Base-by-base conservation (phyloP, 2,888 invertebrate species). In the Himalopsyche tibetana region DNA sequence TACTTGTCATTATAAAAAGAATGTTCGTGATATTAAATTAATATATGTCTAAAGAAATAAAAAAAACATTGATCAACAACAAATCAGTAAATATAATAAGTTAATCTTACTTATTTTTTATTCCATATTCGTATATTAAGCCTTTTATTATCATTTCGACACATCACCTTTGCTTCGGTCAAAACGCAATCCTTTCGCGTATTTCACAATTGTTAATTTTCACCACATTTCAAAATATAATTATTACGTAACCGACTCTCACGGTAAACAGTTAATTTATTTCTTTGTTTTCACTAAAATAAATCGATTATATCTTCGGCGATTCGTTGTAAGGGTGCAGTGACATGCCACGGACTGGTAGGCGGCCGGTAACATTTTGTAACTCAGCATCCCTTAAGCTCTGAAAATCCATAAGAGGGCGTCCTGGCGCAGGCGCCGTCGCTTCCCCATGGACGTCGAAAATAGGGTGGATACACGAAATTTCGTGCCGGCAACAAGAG, bases 321-420 rank as follows among this genome's bases (percentile, higher is more conserved):
- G 12, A 36, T 74, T 45, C 81, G 81, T 81, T 45, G 81, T 81
- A 81, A 19, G 40, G 81, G 19, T 28, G 81, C 15, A 42, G 81
- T 51, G 51, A 81, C 51, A 81, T 40, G 81, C 45, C 81, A 81
- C 51, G 81, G 81, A 45, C 51, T 74, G 81, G 51, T n/a, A 81
- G 45, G 81, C 28, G 28, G 19, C 81, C 81, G 51, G 81, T 51
- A 81, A 12, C 55, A 55, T 17, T 38, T 36, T 40, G 82, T 55
- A 38, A 15, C 56, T 83, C 86, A 84, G 88, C 88, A 85, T 87
- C 88, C 88, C 86, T 83, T 69, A 84, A 40, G 56, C 38, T 45
- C 36, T 85, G 88, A 88, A 88, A 88, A 88, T 88, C 88, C 86
- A 88, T 88, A 88, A 88, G 88, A 84, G 87, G 84, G 85, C 85